phyloP scores from a whole-genome alignment of 1,140 invertebrate genomes.

The Akabosia matsudoensis region DNA sequence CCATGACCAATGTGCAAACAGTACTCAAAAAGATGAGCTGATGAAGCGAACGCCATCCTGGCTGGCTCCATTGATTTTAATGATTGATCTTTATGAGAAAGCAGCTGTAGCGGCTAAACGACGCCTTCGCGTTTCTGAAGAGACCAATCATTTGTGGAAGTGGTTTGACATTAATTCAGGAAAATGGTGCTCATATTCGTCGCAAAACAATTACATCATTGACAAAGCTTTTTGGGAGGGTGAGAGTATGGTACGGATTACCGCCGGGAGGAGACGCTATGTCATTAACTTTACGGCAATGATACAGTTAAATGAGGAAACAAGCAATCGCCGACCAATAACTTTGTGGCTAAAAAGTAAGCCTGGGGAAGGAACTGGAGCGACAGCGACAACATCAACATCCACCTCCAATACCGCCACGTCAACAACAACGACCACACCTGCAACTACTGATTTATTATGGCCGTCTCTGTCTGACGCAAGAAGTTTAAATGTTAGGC shows the following conservation, averaged over 20 bases:
- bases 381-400: not conserved
- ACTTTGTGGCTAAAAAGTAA: slow-evolving; percentile 65
- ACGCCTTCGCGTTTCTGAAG: slow-evolving; percentile 67
- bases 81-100: slow-evolving; percentile 72
- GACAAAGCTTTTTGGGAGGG: slow-evolving; percentile 79
- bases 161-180: slow-evolving; percentile 81
- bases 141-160: slow-evolving; percentile 61
- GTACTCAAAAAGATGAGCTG: not conserved
- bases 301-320: slow-evolving; percentile 77
- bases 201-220: slow-evolving; percentile 72
- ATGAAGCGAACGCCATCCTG: not conserved
- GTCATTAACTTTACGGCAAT: slow-evolving; percentile 76
- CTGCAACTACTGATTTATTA: not conserved
- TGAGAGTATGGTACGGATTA: slow-evolving; percentile 66
- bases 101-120: slow-evolving; percentile 67
- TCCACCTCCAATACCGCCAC: not conserved
- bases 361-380: slow-evolving; percentile 28
- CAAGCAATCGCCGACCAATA: slow-evolving; percentile 76
- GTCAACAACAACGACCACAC: slow-evolving; percentile 3
- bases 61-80: slow-evolving; percentile 67
- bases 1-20: slow-evolving; percentile 8
- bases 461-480: not conserved
- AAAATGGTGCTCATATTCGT: slow-evolving; percentile 74
- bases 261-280: slow-evolving; percentile 71
- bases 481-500: not conserved